Conservation (phyloP, 2,888 invertebrate species). For the Ctena decussata region DNA sequence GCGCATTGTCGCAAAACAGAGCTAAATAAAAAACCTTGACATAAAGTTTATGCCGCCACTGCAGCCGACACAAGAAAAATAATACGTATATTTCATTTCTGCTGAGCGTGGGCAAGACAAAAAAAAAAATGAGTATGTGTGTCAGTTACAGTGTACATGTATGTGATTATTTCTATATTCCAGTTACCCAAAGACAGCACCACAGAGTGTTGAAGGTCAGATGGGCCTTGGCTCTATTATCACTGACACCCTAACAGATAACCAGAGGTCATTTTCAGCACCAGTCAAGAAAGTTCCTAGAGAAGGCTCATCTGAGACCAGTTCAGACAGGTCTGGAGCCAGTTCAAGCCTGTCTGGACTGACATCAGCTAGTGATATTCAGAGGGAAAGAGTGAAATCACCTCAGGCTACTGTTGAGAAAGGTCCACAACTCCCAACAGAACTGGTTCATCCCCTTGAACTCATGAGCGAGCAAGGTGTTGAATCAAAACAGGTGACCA, state of each 20-base stretch:
- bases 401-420: slow-evolving; percentile 52
- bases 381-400: slow-evolving; percentile 47
- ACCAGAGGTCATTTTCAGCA: slow-evolving; percentile 74
- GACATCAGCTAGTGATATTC: slow-evolving; percentile 79
- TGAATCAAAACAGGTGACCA: slow-evolving; percentile 66
- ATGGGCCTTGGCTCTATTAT: slow-evolving; percentile 67
- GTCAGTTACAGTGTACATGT: too few species aligned
- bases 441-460: slow-evolving; percentile 79
- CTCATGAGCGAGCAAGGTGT: slow-evolving; percentile 75
- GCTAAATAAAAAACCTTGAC: too few species aligned
- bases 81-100: too few species aligned
- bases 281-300: slow-evolving; percentile 70
- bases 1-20: too few species aligned
- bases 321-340: slow-evolving; percentile 68
- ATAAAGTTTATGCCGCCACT: too few species aligned
- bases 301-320: slow-evolving; percentile 80
- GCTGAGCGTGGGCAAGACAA: too few species aligned
- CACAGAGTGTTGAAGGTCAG: slow-evolving; percentile 77
- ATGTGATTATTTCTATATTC: neutral
- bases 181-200: slow-evolving; percentile 82
- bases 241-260: slow-evolving; percentile 44
- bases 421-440: slow-evolving; percentile 72
- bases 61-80: too few species aligned
- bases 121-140: too few species aligned
- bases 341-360: slow-evolving; percentile 79